Base-by-base conservation (phyloP, 53 echinoderm and acorn worm genomes). In the Crossaster papposus region DNA sequence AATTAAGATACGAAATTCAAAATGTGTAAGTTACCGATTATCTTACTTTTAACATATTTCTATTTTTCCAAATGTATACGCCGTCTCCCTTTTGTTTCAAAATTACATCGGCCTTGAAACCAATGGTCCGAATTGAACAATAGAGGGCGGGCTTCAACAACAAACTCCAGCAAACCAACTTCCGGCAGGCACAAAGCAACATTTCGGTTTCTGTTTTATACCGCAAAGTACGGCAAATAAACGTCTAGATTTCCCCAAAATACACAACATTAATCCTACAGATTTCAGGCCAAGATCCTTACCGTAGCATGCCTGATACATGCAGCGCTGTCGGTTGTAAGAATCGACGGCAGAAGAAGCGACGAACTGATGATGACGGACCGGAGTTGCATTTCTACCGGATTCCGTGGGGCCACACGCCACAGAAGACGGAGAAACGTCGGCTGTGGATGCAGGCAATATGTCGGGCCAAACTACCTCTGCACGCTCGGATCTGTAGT, bases 241-340 rank as follows among this genome's bases (percentile, higher is more conserved):
- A 28, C 13, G 30, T 13, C 24, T 23, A n/a, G 1, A 26, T 3
- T 1, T 11, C 28, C 70, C n/a, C n/a, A n/a, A 70, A 70, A 70
- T 29, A 29, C 13, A 7, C 74, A 32, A 33, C 18, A 73, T 34
- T 73, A 73, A 29, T 28, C 33, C 74, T 17, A 14, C 74, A 12
- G 22, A 73, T 33, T 73, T 30, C 70, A 58, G 68, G 74, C 9
- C 5, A 9, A 5, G 18, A 28, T 14, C 12, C 33, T 73, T 28
- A 14, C 74, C 35, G 2, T 12, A 34, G 74, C 3, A 88, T 88
- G 88, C 88, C 88, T 18, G 78, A 78, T 63, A 77, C 77, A 18
- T 88, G 88, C 78, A 78, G 77, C 29, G 88, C 88, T 4, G 58
- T 88, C 64, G 77, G 58, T 44, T 88, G 88, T 64, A 88, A 51